Evolutionary conservation across 1,140 invertebrate species (phyloP), one percentile per base, ranked within the genome.

Genomic region (Psix sp.): DNA sequence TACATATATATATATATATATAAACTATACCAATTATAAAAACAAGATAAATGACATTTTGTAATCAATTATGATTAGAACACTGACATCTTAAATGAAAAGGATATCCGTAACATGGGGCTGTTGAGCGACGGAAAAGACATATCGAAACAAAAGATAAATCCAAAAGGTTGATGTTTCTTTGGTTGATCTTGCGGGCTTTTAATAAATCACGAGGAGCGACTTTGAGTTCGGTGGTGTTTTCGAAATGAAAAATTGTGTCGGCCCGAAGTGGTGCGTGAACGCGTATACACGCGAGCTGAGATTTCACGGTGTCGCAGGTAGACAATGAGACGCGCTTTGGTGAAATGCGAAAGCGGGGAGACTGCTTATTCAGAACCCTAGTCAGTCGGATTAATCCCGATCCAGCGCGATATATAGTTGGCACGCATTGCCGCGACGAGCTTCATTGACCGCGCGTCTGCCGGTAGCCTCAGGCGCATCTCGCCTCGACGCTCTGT

Each of bases 361-460:
- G 49, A 17, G 65, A 51, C 51, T 51, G 35, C 52, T 72, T 52
- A 73, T 66, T 73, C 67, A 57, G 40, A 56, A 33, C 46, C 54
- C 60, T 71, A 71, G 46, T 59, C 43, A 46, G 15, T 54, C 40
- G 63, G 62, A 74, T 74, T 74, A 67, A 74, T 74, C 57, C 57
- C 43, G 70, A 73, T 73, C 51, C 45, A 43, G 39, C 48, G 54
- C 56, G 56, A 57, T 66, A 38, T 52, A 39, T 54, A 63, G 68
- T 49, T 74, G 63, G 63, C 63, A 67, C 71, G 71, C 71, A 74
- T 63, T 52, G 20, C 38, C 36, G 71, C 71, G 71, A 52, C 62
- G 57, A 60, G 63, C 71, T 68, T 74, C 71, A 74, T 74, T 74
- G 57, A 68, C 71, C 63, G 71, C 49, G 20, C 42, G 71, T 62